A percentile compares a stretch with the other conserved stretches of the same genome.
These are phyloP conservation scores for Ethmia dodecea DNA, from an alignment of 2,888 invertebrate genomes.

Conservation along the genomic window DNA sequence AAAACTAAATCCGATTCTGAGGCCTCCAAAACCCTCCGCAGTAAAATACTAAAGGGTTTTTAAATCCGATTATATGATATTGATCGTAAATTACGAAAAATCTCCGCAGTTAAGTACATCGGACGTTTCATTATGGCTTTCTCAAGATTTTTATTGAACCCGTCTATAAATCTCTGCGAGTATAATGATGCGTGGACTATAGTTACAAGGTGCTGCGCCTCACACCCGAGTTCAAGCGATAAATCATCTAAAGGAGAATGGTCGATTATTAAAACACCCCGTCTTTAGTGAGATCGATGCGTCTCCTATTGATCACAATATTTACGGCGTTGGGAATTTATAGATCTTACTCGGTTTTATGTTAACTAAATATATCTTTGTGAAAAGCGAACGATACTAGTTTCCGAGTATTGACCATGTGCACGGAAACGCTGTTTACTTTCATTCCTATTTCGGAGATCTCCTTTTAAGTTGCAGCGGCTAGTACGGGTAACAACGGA, in stretches of 20 bases:
- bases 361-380: too few relatives aligned
- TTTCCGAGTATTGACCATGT: constrained; percentile 41
- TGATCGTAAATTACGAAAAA: constrained; percentile 42
- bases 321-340: constrained; percentile 9
- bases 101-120: constrained; percentile 29
- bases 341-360: constrained; percentile 8
- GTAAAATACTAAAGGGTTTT: constrained; percentile 38
- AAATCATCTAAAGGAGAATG: constrained; percentile 46
- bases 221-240: constrained; percentile 43
- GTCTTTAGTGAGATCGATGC: constrained; percentile 18
- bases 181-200: constrained; percentile 37
- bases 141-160: constrained; percentile 56
- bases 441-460: constrained; percentile 55
- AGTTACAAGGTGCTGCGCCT: constrained; percentile 47
- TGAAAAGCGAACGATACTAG: too few relatives aligned
- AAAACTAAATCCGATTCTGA: constrained; percentile 26
- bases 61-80: constrained; percentile 49
- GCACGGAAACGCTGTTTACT: constrained; percentile 65
- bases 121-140: constrained; percentile 43
- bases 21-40: constrained; percentile 25
- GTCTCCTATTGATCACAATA: constrained; percentile 27
- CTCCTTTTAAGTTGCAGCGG: constrained; percentile 53
- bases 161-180: constrained; percentile 48
- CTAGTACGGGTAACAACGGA: constrained; percentile 47
- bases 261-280: constrained; percentile 47